phyloP scores from a whole-genome alignment of 2,113 vertebrate species.

The Montifringilla adamsi region DNA sequence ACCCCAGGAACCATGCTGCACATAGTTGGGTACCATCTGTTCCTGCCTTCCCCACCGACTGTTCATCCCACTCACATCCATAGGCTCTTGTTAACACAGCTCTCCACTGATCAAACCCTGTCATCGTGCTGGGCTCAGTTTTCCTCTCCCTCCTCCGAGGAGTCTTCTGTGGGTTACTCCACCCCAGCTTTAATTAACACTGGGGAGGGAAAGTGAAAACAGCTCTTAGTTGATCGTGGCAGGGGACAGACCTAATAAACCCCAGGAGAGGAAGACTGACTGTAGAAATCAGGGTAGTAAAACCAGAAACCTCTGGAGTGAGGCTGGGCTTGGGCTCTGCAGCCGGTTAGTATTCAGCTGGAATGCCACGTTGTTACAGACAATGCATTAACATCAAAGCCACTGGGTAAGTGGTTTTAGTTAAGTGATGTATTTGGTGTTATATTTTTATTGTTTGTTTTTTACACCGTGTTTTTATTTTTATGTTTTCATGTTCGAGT shows the following conservation, averaged over 20 bases:
- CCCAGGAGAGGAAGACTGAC: not conserved
- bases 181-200: constrained; percentile 29
- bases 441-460: constrained; percentile 46
- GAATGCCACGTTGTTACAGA: not conserved
- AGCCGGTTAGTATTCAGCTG: constrained; percentile 31
- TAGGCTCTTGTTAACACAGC: constrained; percentile 34
- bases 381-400: constrained; percentile 53
- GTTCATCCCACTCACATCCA: not conserved
- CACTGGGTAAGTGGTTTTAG: constrained; percentile 45
- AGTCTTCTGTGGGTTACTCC: not conserved
- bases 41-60: not conserved
- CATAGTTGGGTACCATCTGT: constrained; percentile 38
- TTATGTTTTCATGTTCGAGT: constrained; percentile 27
- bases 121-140: not conserved
- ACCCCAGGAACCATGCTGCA: not conserved
- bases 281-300: constrained; percentile 26
- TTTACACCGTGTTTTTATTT: constrained; percentile 46
- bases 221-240: not conserved
- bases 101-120: not conserved
- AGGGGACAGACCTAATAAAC: constrained; percentile 34
- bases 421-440: constrained; percentile 58
- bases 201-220: constrained; percentile 41
- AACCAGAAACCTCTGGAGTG: constrained; percentile 20
- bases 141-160: not conserved
- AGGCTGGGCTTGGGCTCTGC: not conserved